These are phyloP conservation scores for Anableps anableps DNA, from an alignment of 2,797 vertebrate species.

Conservation along the genomic window DNA sequence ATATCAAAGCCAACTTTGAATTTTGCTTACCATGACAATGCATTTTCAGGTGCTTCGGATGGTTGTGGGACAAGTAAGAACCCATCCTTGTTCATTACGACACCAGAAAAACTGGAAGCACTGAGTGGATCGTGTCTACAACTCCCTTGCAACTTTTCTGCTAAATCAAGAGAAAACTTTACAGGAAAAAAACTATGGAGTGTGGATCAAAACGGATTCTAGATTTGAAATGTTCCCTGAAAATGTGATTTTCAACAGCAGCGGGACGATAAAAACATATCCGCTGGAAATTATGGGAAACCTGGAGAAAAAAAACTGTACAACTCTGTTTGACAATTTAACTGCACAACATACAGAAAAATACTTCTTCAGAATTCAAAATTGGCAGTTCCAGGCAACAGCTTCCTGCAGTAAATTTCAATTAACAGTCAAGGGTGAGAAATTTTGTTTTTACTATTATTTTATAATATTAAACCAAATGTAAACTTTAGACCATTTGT, in stretches of 20 bases:
- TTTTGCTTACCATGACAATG: neutral
- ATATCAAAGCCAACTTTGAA: neutral
- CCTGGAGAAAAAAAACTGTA: constrained; percentile 9
- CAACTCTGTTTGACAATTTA: neutral
- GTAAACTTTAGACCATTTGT: neutral
- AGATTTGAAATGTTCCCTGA: fast-evolving
- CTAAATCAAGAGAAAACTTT: fast-evolving
- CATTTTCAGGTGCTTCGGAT: constrained; percentile 29
- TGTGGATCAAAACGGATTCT: constrained; percentile 51
- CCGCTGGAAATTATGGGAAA: neutral
- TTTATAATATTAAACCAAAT: neutral
- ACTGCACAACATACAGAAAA: neutral
- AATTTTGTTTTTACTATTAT: neutral
- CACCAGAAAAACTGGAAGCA: constrained; percentile 41
- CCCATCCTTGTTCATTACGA: fast-evolving
- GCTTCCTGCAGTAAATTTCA: neutral
- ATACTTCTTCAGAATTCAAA: neutral
- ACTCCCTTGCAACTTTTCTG: constrained; percentile 61
- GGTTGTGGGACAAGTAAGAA: fast-evolving
- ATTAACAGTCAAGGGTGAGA: neutral
- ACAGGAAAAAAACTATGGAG: fast-evolving
- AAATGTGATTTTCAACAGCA: constrained; percentile 40
- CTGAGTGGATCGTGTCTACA: constrained; percentile 66
- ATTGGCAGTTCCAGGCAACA: neutral
- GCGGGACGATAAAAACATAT: neutral